phyloP scores from a whole-genome alignment of 2,888 invertebrate species.

The Chrysolina americana region DNA sequence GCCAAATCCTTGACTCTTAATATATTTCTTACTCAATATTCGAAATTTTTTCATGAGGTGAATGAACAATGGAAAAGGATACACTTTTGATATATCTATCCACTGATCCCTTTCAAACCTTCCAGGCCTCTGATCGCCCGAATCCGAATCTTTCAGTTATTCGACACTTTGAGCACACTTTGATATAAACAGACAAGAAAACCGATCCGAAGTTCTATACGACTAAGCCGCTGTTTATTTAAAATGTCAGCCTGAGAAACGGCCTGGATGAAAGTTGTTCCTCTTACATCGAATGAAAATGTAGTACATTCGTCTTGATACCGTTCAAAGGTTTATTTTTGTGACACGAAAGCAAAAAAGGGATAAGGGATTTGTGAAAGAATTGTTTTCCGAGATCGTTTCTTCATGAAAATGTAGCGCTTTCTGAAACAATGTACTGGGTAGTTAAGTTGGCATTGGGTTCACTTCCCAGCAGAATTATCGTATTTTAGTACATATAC shows the following conservation, averaged over 20 bases:
- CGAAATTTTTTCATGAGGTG: no score
- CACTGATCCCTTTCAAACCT: neutral
- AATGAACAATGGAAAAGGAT: no score
- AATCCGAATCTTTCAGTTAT: neutral
- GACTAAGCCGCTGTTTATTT: constrained; percentile 42
- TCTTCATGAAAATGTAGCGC: neutral
- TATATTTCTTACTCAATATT: no score
- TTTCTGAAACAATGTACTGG: neutral
- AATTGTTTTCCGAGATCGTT: constrained; percentile 35
- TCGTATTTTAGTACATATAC: no score
- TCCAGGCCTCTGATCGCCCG: neutral
- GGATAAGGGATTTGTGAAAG: constrained; percentile 37
- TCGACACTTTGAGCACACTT: neutral
- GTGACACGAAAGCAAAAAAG: constrained; percentile 45
- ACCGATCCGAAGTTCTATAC: constrained; percentile 25
- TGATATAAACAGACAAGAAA: neutral
- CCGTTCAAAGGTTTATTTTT: constrained; percentile 47
- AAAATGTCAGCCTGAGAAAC: constrained; percentile 40
- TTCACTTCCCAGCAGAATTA: no score
- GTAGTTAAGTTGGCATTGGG: neutral
- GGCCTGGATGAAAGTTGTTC: constrained; percentile 39
- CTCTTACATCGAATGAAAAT: constrained; percentile 46
- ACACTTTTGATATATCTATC: neutral
- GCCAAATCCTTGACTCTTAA: no score
- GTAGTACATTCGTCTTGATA: constrained; percentile 49